Evolutionary conservation across 2,797 vertebrate genomes (phyloP).

Genomic region (Hozukius guyotensis): DNA sequence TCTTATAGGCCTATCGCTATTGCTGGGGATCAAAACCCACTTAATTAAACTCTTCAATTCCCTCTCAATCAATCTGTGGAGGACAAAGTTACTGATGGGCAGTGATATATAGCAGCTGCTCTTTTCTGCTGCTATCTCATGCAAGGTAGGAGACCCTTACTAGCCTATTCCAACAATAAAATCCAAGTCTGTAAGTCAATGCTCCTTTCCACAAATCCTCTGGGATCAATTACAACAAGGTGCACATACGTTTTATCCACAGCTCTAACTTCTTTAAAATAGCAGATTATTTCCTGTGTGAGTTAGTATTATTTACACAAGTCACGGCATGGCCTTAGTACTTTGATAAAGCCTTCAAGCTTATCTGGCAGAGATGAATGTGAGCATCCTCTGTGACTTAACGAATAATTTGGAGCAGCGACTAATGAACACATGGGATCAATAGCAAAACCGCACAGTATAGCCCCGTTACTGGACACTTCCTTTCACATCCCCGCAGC

Average conservation of each 20-base stretch:
- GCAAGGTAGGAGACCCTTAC: constrained; percentile 2
- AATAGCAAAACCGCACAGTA: constrained; percentile 39
- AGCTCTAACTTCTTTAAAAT: constrained; percentile 11
- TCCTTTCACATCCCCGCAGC: constrained; percentile 17
- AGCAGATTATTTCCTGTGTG: neutral
- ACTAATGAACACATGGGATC: constrained; percentile 51
- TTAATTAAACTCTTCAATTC: constrained; percentile 36
- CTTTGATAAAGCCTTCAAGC: constrained; percentile 42
- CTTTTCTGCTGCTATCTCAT: neutral
- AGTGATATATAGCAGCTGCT: constrained; percentile 33
- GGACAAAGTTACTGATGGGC: constrained; percentile 18
- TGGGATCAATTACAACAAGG: constrained; percentile 44
- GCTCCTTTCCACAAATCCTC: constrained; percentile 30
- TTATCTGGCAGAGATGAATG: constrained; percentile 41
- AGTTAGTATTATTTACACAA: constrained; percentile 18
- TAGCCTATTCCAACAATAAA: constrained; percentile 38
- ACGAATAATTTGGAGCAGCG: constrained; percentile 40
- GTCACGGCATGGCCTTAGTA: neutral
- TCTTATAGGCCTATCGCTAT: neutral
- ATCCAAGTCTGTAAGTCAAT: constrained; percentile 13
- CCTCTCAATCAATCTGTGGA: neutral
- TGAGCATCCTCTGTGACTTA: constrained; percentile 15
- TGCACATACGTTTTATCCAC: neutral
- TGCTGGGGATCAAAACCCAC: constrained; percentile 14
- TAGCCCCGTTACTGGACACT: constrained; percentile 12